These are phyloP conservation scores for Rhinichthys klamathensis DNA, from an alignment of 2,113 vertebrate genomes.

Conservation along the genomic window DNA sequence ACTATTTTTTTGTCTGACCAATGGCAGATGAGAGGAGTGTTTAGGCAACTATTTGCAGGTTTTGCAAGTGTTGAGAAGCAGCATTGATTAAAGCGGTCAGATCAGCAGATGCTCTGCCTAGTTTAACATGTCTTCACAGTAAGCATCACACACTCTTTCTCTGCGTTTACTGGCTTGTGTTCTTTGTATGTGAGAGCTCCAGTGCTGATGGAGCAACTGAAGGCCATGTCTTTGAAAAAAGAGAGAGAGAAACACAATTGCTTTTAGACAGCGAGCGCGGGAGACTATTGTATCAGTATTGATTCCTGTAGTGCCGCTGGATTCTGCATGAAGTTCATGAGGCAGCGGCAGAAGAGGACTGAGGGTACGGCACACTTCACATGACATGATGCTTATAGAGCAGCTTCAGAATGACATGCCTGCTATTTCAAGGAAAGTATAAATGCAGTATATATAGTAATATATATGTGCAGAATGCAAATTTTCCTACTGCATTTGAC, in stretches of 20 bases:
- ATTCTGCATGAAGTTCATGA: constrained; percentile 79
- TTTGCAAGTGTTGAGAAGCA: neutral
- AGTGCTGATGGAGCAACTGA: constrained; percentile 48
- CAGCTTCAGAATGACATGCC: constrained; percentile 59
- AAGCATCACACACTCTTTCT: neutral
- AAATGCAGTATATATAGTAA: no score
- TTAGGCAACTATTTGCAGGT: no score
- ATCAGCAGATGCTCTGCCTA: neutral
- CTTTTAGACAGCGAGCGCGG: constrained; percentile 67
- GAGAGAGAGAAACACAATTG: constrained; percentile 56
- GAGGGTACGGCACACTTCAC: neutral
- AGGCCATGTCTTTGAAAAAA: constrained; percentile 48
- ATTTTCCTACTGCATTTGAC: neutral
- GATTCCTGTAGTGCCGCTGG: constrained; percentile 76
- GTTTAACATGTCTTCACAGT: neutral
- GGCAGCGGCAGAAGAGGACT: constrained; percentile 51
- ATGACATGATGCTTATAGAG: constrained; percentile 72
- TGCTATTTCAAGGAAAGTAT: neutral
- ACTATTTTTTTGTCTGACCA: neutral
- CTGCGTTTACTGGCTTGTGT: constrained; percentile 19
- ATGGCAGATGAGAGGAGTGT: neutral
- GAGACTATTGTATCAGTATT: constrained; percentile 80
- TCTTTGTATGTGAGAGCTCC: constrained; percentile 8
- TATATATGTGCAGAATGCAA: neutral
- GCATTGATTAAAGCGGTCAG: constrained; percentile 16